phyloP scores from a whole-genome alignment of 2,797 vertebrate genomes.

The Balearica regulorum region DNA sequence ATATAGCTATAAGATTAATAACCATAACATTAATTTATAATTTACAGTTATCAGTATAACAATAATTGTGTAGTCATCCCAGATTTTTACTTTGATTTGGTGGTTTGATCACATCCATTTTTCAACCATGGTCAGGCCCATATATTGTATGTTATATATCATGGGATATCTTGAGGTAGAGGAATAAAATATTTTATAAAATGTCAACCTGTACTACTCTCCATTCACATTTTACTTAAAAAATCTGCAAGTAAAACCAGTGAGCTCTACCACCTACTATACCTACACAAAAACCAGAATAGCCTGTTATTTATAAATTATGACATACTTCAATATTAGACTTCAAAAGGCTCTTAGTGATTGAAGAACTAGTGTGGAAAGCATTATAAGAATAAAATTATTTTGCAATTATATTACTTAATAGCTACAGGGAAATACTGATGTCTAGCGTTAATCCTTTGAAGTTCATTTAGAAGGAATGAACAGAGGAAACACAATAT shows the following conservation, averaged over 20 bases:
- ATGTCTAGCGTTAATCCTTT: background rate
- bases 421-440: background rate
- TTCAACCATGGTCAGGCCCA: background rate
- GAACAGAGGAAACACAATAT: background rate
- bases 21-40: background rate
- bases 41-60: background rate
- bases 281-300: background rate
- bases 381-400: background rate
- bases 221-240: background rate
- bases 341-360: background rate
- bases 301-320: background rate
- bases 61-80: background rate
- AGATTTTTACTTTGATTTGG: background rate
- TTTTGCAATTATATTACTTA: constrained; percentile 7
- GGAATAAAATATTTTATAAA: background rate
- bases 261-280: background rate
- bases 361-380: background rate
- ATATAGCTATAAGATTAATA: constrained; percentile 19
- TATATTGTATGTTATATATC: background rate
- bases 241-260: background rate
- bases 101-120: background rate
- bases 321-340: background rate
- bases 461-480: constrained; percentile 5
- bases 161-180: background rate
- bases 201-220: background rate